These are phyloP conservation scores for Osmerus eperlanus DNA, from an alignment of 2,113 vertebrate species.

Conservation along the genomic window DNA sequence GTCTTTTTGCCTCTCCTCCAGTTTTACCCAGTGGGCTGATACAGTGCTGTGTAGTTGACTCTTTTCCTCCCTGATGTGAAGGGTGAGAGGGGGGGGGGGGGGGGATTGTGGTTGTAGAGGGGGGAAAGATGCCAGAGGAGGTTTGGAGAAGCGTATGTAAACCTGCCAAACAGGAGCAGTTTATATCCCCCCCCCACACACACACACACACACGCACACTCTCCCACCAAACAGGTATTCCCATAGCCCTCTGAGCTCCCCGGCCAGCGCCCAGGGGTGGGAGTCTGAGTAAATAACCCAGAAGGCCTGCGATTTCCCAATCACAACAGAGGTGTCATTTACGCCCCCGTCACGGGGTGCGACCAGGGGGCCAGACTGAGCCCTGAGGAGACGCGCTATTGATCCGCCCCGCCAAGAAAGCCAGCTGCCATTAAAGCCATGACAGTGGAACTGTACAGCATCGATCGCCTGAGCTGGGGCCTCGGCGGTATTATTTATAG, in stretches of 20 bases:
- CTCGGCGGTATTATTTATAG: constrained; percentile 86
- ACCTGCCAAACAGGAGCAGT: constrained; percentile 8
- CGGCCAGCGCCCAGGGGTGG: constrained; percentile 6
- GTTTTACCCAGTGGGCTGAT: background rate
- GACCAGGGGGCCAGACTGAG: constrained; percentile 65
- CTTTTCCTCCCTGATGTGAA: background rate
- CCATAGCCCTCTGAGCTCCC: background rate
- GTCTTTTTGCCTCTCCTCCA: background rate
- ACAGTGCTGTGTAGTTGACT: background rate
- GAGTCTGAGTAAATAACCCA: constrained; percentile 52
- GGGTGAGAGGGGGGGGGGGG: background rate
- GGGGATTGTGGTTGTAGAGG: background rate
- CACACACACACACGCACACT: too few species aligned
- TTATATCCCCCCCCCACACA: background rate
- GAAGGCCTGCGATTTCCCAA: constrained; percentile 56
- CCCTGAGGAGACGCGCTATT: constrained; percentile 75
- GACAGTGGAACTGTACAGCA: constrained; percentile 87
- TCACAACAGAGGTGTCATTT: constrained; percentile 68
- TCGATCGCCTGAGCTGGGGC: constrained; percentile 77
- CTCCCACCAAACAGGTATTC: constrained; percentile 52
- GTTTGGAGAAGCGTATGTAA: background rate
- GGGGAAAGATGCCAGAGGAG: background rate
- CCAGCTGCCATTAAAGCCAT: constrained; percentile 79
- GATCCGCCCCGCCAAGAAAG: constrained; percentile 79
- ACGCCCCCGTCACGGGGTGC: constrained; percentile 47